phyloP scores from a whole-genome alignment of 1,140 invertebrate species.

The Drosophila ercepeae region DNA sequence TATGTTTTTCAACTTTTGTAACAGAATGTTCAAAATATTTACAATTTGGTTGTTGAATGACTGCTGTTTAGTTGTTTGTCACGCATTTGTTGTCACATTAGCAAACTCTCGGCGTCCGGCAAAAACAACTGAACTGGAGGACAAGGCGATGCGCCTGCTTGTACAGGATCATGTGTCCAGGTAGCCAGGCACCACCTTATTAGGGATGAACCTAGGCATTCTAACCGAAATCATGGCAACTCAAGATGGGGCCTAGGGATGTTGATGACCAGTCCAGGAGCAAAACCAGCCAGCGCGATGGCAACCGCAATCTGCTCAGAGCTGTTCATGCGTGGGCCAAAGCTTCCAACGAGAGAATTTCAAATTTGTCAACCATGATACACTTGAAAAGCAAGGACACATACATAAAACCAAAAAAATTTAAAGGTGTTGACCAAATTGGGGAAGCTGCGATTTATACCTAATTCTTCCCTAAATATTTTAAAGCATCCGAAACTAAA shows the following conservation, averaged over 20 bases:
- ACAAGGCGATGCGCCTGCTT: conserved; percentile 6
- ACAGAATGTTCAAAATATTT: conserved; percentile 64
- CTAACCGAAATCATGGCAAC: conserved; percentile 34
- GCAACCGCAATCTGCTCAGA: conserved; percentile 33
- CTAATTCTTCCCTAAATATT: too few species aligned
- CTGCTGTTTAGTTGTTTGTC: conserved; percentile 52
- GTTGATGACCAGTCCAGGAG: neutral
- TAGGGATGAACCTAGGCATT: conserved; percentile 28
- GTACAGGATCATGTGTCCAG: conserved; percentile 49
- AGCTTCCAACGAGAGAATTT: neutral
- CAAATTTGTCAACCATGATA: conserved; percentile 24
- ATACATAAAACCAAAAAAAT: neutral
- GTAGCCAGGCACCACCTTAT: conserved; percentile 26
- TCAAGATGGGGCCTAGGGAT: conserved; percentile 11
- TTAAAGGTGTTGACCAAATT: neutral
- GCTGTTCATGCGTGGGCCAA: conserved; percentile 38
- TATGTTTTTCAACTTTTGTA: conserved; percentile 35
- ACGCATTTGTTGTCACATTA: conserved; percentile 65
- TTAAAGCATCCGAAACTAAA: too few species aligned
- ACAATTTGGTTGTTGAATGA: conserved; percentile 51
- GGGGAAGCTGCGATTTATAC: neutral
- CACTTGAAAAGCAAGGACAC: neutral
- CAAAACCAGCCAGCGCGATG: neutral
- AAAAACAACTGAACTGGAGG: too few species aligned
- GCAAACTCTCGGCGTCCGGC: conserved; percentile 42